phyloP scores from a whole-genome alignment of 2,888 invertebrate genomes.

The Drosophila emarginata region DNA sequence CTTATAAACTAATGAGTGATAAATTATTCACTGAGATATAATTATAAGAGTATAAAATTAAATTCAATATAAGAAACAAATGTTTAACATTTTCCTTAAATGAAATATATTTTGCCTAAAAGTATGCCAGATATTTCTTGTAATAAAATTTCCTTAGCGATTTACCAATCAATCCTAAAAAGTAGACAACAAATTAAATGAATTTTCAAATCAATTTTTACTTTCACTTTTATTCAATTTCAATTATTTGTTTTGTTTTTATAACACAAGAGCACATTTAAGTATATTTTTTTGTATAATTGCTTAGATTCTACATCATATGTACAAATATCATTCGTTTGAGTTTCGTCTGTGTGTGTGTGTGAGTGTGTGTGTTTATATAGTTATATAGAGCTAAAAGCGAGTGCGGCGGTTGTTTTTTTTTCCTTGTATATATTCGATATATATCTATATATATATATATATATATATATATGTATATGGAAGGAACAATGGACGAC shows the following conservation, averaged over 20 bases:
- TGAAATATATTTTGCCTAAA: neutral
- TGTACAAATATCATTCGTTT: conserved; percentile 66
- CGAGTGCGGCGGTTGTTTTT: conserved; percentile 55
- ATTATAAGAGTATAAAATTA: too few species aligned
- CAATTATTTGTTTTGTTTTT: conserved; percentile 19
- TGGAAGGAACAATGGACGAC: conserved; percentile 80
- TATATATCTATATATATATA: conserved; percentile 10
- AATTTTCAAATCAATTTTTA: conserved; percentile 27
- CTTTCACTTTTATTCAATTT: conserved; percentile 13
- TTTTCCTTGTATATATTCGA: conserved; percentile 23
- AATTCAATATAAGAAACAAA: too few species aligned
- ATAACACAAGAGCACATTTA: conserved; percentile 62
- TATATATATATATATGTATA: conserved; percentile 34
- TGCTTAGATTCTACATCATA: conserved; percentile 63
- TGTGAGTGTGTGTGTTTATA: conserved; percentile 2
- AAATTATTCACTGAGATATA: too few species aligned
- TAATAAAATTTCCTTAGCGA: neutral
- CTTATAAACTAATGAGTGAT: too few species aligned
- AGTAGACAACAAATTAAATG: neutral
- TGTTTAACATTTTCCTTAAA: too few species aligned
- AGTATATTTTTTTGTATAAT: conserved; percentile 40
- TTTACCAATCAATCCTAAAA: conserved; percentile 15
- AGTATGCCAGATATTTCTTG: neutral
- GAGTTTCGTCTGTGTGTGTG: conserved; percentile 22
- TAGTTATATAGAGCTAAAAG: conserved; percentile 39